A percentile compares a stretch with the other conserved stretches of the same genome.
phyloP scores from a whole-genome alignment of 2,888 invertebrate species.

The Resseliella maxima region DNA sequence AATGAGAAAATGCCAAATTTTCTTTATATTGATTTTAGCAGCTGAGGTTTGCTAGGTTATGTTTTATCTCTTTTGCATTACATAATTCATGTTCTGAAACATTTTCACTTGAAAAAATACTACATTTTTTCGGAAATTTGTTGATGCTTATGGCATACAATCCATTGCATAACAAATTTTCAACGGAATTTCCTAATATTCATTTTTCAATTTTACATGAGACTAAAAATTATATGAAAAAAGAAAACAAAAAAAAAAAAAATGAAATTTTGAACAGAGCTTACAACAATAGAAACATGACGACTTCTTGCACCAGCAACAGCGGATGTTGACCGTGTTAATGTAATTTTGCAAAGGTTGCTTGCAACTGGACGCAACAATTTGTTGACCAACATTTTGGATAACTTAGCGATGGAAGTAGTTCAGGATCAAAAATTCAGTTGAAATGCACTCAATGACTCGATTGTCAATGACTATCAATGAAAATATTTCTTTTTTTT shows the following conservation, averaged over 20 bases:
- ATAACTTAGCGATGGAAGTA: background rate
- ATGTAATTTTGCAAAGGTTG: background rate
- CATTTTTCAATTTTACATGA: too few species aligned
- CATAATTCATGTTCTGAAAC: background rate
- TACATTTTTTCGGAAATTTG: too few species aligned
- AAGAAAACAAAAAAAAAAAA: background rate
- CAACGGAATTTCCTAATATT: too few species aligned
- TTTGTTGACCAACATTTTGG: slow-evolving; percentile 7
- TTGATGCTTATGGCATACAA: too few species aligned
- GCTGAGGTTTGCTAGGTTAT: background rate
- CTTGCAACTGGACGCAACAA: background rate
- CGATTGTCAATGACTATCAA: background rate
- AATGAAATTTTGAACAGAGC: background rate
- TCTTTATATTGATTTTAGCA: background rate
- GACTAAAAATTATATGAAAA: background rate
- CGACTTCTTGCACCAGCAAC: slow-evolving; percentile 25
- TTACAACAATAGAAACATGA: background rate
- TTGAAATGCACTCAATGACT: background rate
- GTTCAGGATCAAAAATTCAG: background rate
- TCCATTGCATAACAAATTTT: too few species aligned
- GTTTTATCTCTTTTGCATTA: background rate
- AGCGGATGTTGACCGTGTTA: background rate
- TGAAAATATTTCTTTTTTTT: background rate
- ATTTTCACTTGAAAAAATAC: too few species aligned
- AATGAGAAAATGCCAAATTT: background rate